Percentiles rank a stretch among this genome's conserved stretches.
These are phyloP conservation scores for Steinernema scapterisci DNA, from an alignment of 2,888 invertebrate species.

Conservation along the genomic window DNA sequence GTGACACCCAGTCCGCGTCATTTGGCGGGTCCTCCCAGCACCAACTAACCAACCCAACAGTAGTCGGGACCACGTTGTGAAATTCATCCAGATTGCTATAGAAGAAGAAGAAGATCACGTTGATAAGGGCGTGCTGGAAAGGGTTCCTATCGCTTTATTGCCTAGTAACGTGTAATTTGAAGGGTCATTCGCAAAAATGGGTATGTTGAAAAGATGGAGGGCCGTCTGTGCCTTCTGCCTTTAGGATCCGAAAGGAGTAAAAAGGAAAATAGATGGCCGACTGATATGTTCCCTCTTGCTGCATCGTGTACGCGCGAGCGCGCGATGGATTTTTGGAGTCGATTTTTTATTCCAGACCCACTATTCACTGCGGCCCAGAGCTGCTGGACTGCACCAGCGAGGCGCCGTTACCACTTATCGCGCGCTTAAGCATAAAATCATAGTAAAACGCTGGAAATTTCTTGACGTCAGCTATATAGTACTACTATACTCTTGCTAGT, in stretches of 20 bases:
- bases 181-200: constrained; percentile 30
- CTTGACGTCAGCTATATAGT: no score
- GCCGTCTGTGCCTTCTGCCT: neutral
- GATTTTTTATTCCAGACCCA: neutral
- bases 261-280: constrained; percentile 1
- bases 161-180: constrained; percentile 20
- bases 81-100: neutral
- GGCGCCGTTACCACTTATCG: no score
- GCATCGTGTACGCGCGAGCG: neutral
- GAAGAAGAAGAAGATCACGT: neutral
- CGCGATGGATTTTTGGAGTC: constrained; percentile 15
- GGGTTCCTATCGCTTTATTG: neutral
- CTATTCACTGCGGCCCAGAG: neutral
- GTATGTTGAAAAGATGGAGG: neutral
- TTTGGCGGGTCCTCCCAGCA: no score
- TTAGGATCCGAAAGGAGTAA: neutral
- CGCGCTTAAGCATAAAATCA: no score
- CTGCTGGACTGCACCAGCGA: no score
- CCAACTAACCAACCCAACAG: neutral
- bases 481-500: no score
- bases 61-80: neutral
- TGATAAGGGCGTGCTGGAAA: neutral
- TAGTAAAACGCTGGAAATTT: no score
- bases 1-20: no score
- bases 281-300: neutral